Evolutionary conservation across 2,797 vertebrate species (phyloP).

Genomic region (Ptychobarbus kaznakovi): DNA sequence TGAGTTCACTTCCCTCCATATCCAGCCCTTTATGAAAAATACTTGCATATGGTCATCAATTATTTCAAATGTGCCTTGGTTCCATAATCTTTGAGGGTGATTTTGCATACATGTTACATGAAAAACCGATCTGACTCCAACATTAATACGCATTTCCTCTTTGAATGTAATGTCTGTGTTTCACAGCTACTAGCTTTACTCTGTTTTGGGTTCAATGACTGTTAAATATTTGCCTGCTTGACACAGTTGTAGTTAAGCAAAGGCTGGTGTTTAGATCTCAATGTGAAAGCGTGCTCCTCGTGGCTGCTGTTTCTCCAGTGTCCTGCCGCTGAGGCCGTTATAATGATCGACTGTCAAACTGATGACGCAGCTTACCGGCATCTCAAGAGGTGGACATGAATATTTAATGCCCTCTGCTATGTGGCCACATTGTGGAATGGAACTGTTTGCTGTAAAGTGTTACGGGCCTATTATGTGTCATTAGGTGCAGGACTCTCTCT

Average conservation of each 20-base stretch:
- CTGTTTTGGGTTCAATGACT: slow-evolving; percentile 11
- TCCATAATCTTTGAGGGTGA: neutral
- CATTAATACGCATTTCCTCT: neutral
- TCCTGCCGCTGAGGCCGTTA: slow-evolving; percentile 53
- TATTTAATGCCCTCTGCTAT: slow-evolving; percentile 61
- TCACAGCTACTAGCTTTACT: slow-evolving; percentile 23
- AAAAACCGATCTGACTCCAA: neutral
- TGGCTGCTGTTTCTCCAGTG: slow-evolving; percentile 38
- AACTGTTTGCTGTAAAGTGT: slow-evolving; percentile 56
- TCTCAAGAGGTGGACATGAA: slow-evolving; percentile 59
- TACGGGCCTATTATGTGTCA: slow-evolving; percentile 58
- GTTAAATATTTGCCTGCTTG: slow-evolving; percentile 17
- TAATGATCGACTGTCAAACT: slow-evolving; percentile 55
- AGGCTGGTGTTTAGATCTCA: neutral
- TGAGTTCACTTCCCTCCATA: slow-evolving; percentile 22
- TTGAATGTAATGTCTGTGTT: neutral
- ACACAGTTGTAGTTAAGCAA: slow-evolving; percentile 10
- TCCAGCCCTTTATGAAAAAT: slow-evolving; percentile 17
- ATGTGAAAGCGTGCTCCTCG: slow-evolving; percentile 7
- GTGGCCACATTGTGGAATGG: slow-evolving; percentile 53
- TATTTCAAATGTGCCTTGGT: slow-evolving; percentile 31
- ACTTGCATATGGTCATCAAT: slow-evolving; percentile 27
- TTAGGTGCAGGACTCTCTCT: slow-evolving; percentile 49
- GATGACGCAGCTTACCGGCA: slow-evolving; percentile 62
- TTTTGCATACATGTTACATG: neutral